Conservation (phyloP, 2,113 vertebrate species). For the Sula dactylatra region DNA sequence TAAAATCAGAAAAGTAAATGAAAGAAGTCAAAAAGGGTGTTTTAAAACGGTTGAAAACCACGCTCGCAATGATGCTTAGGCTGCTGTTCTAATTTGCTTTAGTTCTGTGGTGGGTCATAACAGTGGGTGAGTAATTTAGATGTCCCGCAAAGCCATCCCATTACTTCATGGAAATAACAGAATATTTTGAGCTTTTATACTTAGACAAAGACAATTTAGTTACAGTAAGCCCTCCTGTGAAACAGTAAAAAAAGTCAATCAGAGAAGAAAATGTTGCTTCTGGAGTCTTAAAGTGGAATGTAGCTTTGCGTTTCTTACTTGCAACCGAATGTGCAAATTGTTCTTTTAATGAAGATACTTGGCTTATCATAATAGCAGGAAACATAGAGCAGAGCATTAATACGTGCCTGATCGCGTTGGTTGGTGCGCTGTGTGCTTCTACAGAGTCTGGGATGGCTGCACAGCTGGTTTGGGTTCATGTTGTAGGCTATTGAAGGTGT, state of each 20-base stretch:
- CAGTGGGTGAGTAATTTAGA: conserved; percentile 12
- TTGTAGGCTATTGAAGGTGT: neutral
- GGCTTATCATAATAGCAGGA: neutral
- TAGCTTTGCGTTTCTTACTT: neutral
- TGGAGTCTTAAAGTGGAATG: neutral
- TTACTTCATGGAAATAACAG: conserved; percentile 14
- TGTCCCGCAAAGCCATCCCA: conserved; percentile 4
- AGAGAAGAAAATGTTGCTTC: neutral
- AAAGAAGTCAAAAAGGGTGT: neutral
- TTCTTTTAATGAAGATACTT: neutral
- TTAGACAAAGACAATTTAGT: conserved; percentile 14
- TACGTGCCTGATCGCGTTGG: neutral
- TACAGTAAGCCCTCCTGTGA: neutral
- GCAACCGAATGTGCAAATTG: neutral
- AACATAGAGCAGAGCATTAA: neutral
- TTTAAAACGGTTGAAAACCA: conserved; percentile 9
- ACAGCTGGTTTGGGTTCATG: neutral
- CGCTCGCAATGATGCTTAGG: neutral
- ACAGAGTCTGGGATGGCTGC: neutral
- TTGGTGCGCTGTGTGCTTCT: neutral
- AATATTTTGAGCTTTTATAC: conserved; percentile 6
- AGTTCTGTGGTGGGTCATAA: neutral
- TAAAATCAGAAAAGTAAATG: conserved; percentile 1
- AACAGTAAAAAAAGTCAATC: neutral
- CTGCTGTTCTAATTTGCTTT: conserved; percentile 20